Evolutionary conservation across 2,888 invertebrate species (phyloP).

Genomic region (Catocala nupta): DNA sequence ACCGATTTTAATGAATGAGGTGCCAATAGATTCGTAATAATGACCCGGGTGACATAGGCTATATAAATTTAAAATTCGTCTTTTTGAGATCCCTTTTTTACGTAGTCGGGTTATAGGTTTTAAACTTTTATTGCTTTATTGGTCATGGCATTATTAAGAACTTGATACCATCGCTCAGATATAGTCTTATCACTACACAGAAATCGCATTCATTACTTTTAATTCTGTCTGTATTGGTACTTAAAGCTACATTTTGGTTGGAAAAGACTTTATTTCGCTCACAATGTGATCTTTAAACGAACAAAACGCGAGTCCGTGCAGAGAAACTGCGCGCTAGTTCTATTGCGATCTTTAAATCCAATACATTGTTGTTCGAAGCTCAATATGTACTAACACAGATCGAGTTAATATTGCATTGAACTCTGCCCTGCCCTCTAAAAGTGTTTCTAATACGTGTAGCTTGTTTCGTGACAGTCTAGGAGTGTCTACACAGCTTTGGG

Average conservation of each 20-base stretch:
- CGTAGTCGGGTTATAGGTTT: too few relatives aligned
- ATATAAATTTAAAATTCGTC: too few relatives aligned
- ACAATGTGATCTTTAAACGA: conserved; percentile 10
- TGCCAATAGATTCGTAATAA: too few relatives aligned
- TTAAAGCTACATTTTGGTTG: conserved; percentile 11
- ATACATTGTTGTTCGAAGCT: conserved; percentile 29
- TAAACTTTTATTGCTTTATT: too few relatives aligned
- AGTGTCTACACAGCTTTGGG: background rate
- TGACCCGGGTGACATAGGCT: too few relatives aligned
- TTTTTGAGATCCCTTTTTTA: too few relatives aligned
- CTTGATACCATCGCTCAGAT: too few relatives aligned
- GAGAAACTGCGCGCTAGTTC: conserved; percentile 17
- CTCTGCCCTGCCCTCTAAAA: conserved; percentile 6
- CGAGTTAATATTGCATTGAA: conserved; percentile 23
- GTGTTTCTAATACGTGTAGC: conserved; percentile 9
- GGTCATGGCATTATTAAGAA: too few relatives aligned
- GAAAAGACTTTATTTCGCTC: conserved; percentile 5
- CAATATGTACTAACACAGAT: conserved; percentile 18
- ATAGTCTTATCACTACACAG: too few relatives aligned
- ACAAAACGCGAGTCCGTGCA: conserved; percentile 16
- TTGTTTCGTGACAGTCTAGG: conserved; percentile 2
- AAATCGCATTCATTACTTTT: too few relatives aligned
- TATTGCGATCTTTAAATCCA: conserved; percentile 39
- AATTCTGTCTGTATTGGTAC: conserved; percentile 3
- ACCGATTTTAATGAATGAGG: too few relatives aligned